phyloP scores from a whole-genome alignment of 2,113 vertebrate genomes.

The Phylloscopus trochiloides region DNA sequence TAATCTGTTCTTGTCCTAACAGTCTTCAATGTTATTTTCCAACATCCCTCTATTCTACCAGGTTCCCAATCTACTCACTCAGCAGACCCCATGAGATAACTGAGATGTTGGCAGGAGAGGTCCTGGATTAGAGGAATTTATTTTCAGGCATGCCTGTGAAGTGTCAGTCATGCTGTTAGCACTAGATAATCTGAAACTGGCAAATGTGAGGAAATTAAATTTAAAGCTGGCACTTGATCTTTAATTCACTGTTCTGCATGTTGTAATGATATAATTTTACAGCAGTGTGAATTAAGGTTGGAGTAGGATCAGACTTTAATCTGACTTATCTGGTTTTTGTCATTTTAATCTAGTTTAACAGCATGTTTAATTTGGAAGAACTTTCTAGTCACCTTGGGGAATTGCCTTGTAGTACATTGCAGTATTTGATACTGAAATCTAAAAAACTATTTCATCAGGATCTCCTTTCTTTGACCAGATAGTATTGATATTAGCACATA shows the following conservation, averaged over 20 bases:
- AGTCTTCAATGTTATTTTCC: background rate
- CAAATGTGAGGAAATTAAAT: slow-evolving; percentile 56
- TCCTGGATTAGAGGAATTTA: slow-evolving; percentile 31
- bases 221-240: slow-evolving; percentile 51
- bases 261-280: slow-evolving; percentile 55
- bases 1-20: background rate
- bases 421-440: slow-evolving; percentile 6
- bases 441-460: background rate
- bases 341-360: slow-evolving; percentile 48
- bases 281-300: slow-evolving; percentile 53
- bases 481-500: background rate
- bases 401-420: background rate
- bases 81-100: background rate
- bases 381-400: slow-evolving; percentile 12
- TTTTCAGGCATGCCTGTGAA: slow-evolving; percentile 45
- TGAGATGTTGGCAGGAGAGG: background rate
- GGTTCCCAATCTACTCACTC: background rate
- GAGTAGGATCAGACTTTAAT: slow-evolving; percentile 55
- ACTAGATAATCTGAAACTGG: slow-evolving; percentile 46
- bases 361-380: slow-evolving; percentile 50
- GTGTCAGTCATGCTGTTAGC: slow-evolving; percentile 39
- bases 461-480: background rate
- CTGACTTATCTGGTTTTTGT: slow-evolving; percentile 26
- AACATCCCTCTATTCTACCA: background rate
- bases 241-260: slow-evolving; percentile 50